These are phyloP conservation scores for Zosterops hypoxanthus DNA, from an alignment of 2,113 vertebrate genomes.

Conservation along the genomic window DNA sequence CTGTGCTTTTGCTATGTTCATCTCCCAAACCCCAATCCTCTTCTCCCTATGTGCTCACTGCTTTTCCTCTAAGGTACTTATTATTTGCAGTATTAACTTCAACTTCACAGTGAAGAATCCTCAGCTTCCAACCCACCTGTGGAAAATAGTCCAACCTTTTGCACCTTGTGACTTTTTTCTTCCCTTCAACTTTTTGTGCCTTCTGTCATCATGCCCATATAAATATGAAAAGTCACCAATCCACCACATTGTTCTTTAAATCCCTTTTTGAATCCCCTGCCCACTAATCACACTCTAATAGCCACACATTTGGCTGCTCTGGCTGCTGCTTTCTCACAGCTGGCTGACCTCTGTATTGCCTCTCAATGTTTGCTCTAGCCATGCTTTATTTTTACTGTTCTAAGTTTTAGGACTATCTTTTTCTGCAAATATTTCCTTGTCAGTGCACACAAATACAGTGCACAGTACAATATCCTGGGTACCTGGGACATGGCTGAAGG, in stretches of 20 bases:
- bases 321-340: not conserved
- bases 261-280: not conserved
- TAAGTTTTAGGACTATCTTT: not conserved
- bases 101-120: not conserved
- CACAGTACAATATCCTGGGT: not conserved
- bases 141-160: not conserved
- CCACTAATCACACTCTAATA: not conserved
- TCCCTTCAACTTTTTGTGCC: not conserved
- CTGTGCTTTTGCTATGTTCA: not conserved
- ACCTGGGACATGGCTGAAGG: not conserved
- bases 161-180: not conserved
- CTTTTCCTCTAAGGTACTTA: not conserved
- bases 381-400: not conserved
- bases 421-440: not conserved
- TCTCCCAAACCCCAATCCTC: not conserved
- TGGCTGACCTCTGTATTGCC: not conserved
- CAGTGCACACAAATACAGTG: not conserved
- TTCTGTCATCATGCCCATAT: not conserved
- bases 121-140: accelerated
- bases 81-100: not conserved
- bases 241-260: not conserved
- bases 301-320: not conserved
- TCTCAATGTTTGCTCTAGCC: not conserved
- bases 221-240: not conserved
- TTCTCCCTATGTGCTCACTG: not conserved